Evolutionary conservation across 2,888 invertebrate species (phyloP).

Genomic region (Pyrrhia umbra): DNA sequence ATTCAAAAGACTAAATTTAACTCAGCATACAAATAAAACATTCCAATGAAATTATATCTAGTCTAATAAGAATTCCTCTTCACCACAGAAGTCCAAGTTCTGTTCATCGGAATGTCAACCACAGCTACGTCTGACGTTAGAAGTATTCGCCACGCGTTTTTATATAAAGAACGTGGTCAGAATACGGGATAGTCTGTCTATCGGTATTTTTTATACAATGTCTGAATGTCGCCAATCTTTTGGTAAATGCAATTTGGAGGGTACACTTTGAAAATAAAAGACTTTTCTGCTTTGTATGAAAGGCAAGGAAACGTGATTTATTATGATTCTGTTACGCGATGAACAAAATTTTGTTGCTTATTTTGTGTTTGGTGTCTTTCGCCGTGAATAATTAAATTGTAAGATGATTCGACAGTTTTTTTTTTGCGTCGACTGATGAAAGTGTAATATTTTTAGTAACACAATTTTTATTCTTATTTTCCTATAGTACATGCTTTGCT

Average conservation of each 20-base stretch:
- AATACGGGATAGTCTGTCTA: slow-evolving; percentile 41
- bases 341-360: slow-evolving; percentile 24
- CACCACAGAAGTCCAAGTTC: slow-evolving; percentile 23
- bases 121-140: slow-evolving; percentile 19
- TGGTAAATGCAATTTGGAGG: slow-evolving; percentile 53
- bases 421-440: not conserved
- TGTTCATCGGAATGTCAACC: slow-evolving; percentile 42
- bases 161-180: slow-evolving; percentile 50
- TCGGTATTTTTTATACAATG: slow-evolving; percentile 50
- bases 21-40: slow-evolving; percentile 9
- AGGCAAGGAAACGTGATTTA: slow-evolving; percentile 41
- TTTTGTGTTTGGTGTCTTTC: slow-evolving; percentile 24
- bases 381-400: slow-evolving; percentile 29
- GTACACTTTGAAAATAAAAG: slow-evolving; percentile 50
- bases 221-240: slow-evolving; percentile 56
- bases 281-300: slow-evolving; percentile 40
- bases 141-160: slow-evolving; percentile 52
- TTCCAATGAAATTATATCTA: slow-evolving; percentile 10
- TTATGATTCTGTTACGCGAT: slow-evolving; percentile 39
- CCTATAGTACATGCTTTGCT: not conserved
- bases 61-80: slow-evolving; percentile 31
- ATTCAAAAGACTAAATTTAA: not conserved
- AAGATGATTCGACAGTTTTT: slow-evolving; percentile 32
- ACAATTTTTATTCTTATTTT: not conserved
- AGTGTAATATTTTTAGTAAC: not conserved